Conservation (phyloP, 2,113 vertebrate species). For the Indri indri region DNA sequence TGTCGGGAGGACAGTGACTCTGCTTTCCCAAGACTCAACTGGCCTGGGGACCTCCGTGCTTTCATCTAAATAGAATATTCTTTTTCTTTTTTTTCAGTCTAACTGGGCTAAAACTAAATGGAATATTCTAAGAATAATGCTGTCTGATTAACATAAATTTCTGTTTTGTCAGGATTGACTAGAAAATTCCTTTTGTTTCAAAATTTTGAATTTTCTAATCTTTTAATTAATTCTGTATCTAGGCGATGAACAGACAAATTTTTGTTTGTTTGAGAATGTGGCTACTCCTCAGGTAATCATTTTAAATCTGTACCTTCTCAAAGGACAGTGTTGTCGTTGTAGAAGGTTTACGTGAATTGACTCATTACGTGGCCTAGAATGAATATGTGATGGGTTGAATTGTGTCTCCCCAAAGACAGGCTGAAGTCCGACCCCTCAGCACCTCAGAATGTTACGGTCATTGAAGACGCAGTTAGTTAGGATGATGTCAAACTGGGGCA, state of each 20-base stretch:
- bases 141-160: background rate
- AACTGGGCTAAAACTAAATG: background rate
- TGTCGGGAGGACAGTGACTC: background rate
- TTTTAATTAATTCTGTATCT: background rate
- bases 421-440: background rate
- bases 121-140: background rate
- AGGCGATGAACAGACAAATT: background rate
- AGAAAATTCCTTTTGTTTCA: background rate
- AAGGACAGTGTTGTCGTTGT: background rate
- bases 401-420: background rate
- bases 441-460: background rate
- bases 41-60: background rate
- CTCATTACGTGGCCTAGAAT: background rate
- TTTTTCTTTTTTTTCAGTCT: too few relatives aligned
- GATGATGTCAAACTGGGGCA: background rate
- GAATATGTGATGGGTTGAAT: background rate
- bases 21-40: background rate
- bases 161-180: background rate
- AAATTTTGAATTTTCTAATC: background rate
- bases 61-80: background rate
- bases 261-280: background rate
- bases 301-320: background rate
- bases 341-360: background rate
- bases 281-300: background rate
- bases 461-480: background rate